These are phyloP conservation scores for Andrena camellia DNA, from an alignment of 2,888 invertebrate species.

Conservation along the genomic window DNA sequence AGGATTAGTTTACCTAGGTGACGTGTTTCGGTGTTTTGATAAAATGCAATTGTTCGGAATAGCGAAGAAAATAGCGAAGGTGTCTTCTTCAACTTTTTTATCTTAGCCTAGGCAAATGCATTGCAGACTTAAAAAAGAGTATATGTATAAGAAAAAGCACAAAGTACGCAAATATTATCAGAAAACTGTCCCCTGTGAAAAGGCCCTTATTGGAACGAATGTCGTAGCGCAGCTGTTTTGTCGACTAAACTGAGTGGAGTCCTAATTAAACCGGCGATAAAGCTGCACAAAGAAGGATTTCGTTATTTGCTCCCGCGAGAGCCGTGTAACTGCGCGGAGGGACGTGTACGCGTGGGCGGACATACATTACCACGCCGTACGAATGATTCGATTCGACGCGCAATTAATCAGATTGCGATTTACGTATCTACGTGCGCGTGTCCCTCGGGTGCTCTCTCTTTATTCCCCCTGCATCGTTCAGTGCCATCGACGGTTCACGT, in stretches of 20 bases:
- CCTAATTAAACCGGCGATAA: slow-evolving; percentile 44
- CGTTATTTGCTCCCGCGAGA: slow-evolving; percentile 51
- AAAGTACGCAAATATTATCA: too few species aligned
- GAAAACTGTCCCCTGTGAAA: too few species aligned
- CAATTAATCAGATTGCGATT: slow-evolving; percentile 76
- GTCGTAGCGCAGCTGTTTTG: not conserved
- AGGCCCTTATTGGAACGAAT: too few species aligned
- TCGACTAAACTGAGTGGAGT: slow-evolving; percentile 4
- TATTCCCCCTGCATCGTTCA: slow-evolving; percentile 39
- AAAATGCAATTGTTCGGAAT: too few species aligned
- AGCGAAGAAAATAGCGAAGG: too few species aligned
- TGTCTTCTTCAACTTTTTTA: too few species aligned
- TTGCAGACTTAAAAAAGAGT: too few species aligned
- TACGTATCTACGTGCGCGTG: slow-evolving; percentile 51
- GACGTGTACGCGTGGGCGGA: slow-evolving; percentile 9
- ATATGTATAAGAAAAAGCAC: too few species aligned
- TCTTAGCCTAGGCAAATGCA: too few species aligned
- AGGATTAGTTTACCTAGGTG: too few species aligned
- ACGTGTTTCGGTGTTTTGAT: too few species aligned
- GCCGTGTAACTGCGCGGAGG: slow-evolving; percentile 23
- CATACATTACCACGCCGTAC: slow-evolving; percentile 59
- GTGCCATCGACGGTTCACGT: slow-evolving; percentile 26
- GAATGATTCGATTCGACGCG: slow-evolving; percentile 72
- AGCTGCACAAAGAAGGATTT: slow-evolving; percentile 37
- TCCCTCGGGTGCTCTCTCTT: slow-evolving; percentile 53